Conservation (phyloP, 2,888 invertebrate genomes). For the Hymenopus coronatus region DNA sequence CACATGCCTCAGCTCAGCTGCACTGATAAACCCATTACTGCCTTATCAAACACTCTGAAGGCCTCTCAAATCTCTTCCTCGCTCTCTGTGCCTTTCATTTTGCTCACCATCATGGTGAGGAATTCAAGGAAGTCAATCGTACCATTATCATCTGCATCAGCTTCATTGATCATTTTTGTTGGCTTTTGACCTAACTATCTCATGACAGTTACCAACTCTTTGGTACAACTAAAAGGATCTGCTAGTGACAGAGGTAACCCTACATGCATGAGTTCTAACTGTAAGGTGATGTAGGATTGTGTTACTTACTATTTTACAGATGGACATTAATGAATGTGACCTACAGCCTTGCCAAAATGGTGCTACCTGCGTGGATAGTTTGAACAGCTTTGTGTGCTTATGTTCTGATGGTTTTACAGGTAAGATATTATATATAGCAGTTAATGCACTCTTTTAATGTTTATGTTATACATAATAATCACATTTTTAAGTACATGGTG, state of each 20-base stretch:
- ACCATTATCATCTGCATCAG: conserved; percentile 76
- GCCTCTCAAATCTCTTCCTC: conserved; percentile 99
- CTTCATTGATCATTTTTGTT: too few species aligned
- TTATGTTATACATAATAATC: too few species aligned
- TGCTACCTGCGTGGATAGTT: conserved; percentile 51
- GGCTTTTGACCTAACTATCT: too few species aligned
- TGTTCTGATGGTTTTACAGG: conserved; percentile 43
- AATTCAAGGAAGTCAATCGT: conserved; percentile 99
- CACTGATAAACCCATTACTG: conserved; percentile 98
- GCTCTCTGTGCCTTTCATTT: conserved; percentile 99
- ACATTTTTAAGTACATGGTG: too few species aligned
- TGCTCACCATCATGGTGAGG: conserved; percentile 99
- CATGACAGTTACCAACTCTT: too few species aligned
- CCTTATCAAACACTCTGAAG: conserved; percentile 98
- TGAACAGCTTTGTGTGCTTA: conserved; percentile 47
- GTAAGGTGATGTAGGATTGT: too few species aligned
- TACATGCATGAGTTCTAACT: too few species aligned
- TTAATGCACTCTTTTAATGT: too few species aligned
- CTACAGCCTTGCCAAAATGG: conserved; percentile 51
- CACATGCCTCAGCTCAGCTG: conserved; percentile 97
- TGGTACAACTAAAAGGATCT: too few species aligned
- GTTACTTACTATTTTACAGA: conserved; percentile 33
- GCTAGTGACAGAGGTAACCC: too few species aligned
- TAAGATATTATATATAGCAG: neutral
- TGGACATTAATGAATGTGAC: conserved; percentile 47